Percentiles rank a stretch among this genome's conserved stretches.
Evolutionary conservation across 2,888 invertebrate species (phyloP).

Genomic region (Nephrotoma flavescens): DNA sequence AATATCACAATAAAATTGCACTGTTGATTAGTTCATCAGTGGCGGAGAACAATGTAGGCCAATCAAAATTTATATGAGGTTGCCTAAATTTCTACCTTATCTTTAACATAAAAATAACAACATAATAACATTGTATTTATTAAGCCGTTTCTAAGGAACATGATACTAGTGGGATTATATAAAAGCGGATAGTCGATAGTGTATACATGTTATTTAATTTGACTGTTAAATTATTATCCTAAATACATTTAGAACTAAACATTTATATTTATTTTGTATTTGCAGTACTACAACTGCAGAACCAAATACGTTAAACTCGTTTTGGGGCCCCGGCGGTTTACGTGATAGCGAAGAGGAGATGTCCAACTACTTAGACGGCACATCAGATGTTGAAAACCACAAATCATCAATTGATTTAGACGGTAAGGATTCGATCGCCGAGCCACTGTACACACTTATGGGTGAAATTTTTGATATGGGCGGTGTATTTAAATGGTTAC

Average conservation of each 20-base stretch:
- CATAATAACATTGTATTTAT: no score
- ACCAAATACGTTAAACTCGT: constrained; percentile 21
- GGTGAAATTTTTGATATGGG: constrained; percentile 84
- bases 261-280: no score
- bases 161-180: no score
- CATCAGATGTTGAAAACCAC: constrained; percentile 22
- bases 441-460: constrained; percentile 73
- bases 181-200: no score
- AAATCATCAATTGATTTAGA: constrained; percentile 37
- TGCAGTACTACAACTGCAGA: constrained; percentile 14
- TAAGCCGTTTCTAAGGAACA: no score
- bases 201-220: no score
- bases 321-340: constrained; percentile 31
- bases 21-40: no score
- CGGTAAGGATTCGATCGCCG: constrained; percentile 73
- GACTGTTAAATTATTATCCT: background rate
- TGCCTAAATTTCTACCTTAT: no score
- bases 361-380: constrained; percentile 59
- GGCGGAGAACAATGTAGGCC: no score
- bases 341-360: constrained; percentile 71
- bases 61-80: no score
- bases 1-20: no score
- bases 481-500: constrained; percentile 74
- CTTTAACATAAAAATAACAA: no score
- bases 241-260: constrained; percentile 9